A percentile compares a stretch with the other conserved stretches of the same genome.
phyloP scores from a whole-genome alignment of 1,140 invertebrate genomes.

The Nylanderia fulva region DNA sequence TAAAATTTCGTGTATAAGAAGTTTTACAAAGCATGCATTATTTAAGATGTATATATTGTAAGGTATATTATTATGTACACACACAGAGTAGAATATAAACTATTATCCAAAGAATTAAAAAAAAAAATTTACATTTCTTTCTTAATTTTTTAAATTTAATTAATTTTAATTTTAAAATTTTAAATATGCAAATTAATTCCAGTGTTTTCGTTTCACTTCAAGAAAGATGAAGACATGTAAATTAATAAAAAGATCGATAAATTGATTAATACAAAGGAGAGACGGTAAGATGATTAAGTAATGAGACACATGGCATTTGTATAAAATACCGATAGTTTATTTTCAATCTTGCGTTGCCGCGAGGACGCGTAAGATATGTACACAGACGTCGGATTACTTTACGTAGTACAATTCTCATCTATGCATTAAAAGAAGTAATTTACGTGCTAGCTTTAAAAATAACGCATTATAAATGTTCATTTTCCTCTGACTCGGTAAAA shows the following conservation, averaged over 20 bases:
- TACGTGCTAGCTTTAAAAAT: slow-evolving; percentile 76
- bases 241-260: too few relatives aligned
- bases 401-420: slow-evolving; percentile 76
- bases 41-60: slow-evolving; percentile 67
- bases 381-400: slow-evolving; percentile 73
- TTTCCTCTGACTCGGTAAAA: slow-evolving; percentile 68
- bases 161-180: neutral
- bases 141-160: too few relatives aligned
- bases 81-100: slow-evolving; percentile 74
- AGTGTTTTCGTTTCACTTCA: neutral
- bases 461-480: slow-evolving; percentile 65
- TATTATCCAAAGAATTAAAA: slow-evolving; percentile 55
- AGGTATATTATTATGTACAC: slow-evolving; percentile 64
- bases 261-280: too few relatives aligned
- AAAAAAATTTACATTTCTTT: too few relatives aligned
- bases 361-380: slow-evolving; percentile 78
- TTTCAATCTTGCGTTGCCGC: slow-evolving; percentile 77
- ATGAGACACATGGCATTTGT: slow-evolving; percentile 62
- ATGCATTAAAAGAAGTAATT: slow-evolving; percentile 75
- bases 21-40: slow-evolving; percentile 65
- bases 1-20: slow-evolving; percentile 60
- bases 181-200: too few relatives aligned
- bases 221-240: neutral
- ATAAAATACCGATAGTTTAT: slow-evolving; percentile 84
- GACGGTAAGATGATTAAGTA: neutral